Percentiles rank a stretch among this genome's conserved stretches.
Evolutionary conservation across 1,140 invertebrate genomes (phyloP).

Genomic region (Meloidogyne hapla): DNA sequence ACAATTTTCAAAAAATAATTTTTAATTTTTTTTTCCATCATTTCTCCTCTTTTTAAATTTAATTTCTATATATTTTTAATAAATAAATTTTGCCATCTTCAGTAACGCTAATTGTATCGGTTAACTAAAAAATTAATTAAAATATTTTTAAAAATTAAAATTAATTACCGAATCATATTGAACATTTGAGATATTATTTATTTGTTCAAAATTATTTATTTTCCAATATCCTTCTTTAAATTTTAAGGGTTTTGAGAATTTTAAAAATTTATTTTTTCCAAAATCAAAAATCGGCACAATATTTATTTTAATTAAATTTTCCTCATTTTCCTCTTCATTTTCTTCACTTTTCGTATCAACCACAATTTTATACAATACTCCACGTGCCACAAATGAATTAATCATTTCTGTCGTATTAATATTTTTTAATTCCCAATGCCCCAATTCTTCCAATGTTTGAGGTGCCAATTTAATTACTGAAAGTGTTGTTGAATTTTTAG

Average conservation of each 20-base stretch:
- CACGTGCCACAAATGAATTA: slow-evolving; percentile 31
- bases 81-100: slow-evolving; percentile 39
- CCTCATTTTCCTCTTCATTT: neutral
- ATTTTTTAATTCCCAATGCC: slow-evolving; percentile 27
- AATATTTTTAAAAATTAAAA: neutral
- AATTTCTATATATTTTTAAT: slow-evolving; percentile 10
- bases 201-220: neutral
- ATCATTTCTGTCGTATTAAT: neutral
- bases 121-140: neutral
- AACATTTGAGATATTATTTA: slow-evolving; percentile 34
- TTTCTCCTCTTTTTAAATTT: too few species aligned
- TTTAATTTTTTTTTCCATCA: too few species aligned
- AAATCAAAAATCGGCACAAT: slow-evolving; percentile 28
- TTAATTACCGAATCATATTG: slow-evolving; percentile 36
- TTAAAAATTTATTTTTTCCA: slow-evolving; percentile 4
- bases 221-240: neutral
- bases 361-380: slow-evolving; percentile 23
- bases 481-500: neutral
- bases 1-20: too few species aligned
- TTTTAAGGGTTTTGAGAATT: neutral
- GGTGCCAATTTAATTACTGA: slow-evolving; percentile 34
- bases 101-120: slow-evolving; percentile 41
- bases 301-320: neutral
- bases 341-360: neutral
- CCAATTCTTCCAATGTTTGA: slow-evolving; percentile 31